A percentile compares a stretch with the other conserved stretches of the same genome.
These are phyloP conservation scores for Pseudobourletiella spinata DNA, from an alignment of 1,140 invertebrate genomes.

Conservation along the genomic window DNA sequence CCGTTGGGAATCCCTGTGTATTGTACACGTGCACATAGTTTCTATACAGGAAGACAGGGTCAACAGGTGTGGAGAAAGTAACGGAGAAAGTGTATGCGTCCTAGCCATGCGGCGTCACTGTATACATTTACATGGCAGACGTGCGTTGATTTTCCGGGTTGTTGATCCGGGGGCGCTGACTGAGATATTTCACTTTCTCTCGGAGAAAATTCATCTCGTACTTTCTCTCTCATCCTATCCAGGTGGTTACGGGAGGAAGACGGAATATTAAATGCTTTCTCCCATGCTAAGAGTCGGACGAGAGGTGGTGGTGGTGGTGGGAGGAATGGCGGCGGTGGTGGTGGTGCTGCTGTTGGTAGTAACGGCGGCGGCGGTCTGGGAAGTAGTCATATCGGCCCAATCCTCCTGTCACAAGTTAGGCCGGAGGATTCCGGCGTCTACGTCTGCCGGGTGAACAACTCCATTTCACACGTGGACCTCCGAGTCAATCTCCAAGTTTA, in stretches of 20 bases:
- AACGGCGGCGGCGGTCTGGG: constrained; percentile 6
- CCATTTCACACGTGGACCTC: constrained; percentile 70
- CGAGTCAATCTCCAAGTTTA: constrained; percentile 65
- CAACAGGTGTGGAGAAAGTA: not conserved
- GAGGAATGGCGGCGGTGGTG: not conserved
- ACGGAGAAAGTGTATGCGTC: not conserved
- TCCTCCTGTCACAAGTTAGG: constrained; percentile 46
- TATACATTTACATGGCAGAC: too few relatives aligned
- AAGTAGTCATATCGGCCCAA: constrained; percentile 28
- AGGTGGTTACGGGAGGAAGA: constrained; percentile 33
- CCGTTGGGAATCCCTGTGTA: not conserved
- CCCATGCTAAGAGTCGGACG: constrained; percentile 16
- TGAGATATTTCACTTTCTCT: too few relatives aligned
- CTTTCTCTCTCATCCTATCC: not conserved
- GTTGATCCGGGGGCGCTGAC: too few relatives aligned
- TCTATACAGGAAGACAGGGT: too few relatives aligned
- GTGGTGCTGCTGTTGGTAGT: not conserved
- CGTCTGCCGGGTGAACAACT: constrained; percentile 79
- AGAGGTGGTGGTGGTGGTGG: not conserved
- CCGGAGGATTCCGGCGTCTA: constrained; percentile 72
- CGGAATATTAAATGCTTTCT: constrained; percentile 26
- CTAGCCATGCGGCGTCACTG: too few relatives aligned
- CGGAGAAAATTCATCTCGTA: not conserved
- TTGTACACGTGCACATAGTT: too few relatives aligned
- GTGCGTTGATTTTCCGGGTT: too few relatives aligned